A percentile compares a stretch with the other conserved stretches of the same genome.
Evolutionary conservation across 2,888 invertebrate genomes (phyloP).

Genomic region (Platycnemis pennipes): DNA sequence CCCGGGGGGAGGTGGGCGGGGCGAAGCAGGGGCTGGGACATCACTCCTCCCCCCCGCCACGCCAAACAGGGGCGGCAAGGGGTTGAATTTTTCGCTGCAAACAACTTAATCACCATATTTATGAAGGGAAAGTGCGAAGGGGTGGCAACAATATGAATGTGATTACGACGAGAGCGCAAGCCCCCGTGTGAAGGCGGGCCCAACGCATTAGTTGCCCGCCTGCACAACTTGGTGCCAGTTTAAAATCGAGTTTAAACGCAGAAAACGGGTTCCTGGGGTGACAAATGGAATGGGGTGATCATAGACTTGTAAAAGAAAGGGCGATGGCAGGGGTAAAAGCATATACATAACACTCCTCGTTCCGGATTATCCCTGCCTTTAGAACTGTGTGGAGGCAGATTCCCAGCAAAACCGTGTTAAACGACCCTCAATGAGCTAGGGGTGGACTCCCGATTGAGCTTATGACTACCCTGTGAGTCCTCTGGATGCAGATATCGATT

Average conservation of each 20-base stretch:
- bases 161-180: neutral
- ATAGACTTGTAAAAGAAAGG: neutral
- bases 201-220: neutral
- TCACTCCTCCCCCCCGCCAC: neutral
- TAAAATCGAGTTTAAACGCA: neutral
- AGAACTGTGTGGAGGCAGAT: no score
- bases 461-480: no score
- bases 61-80: neutral
- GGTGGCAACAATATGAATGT: neutral
- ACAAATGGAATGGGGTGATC: neutral
- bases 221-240: neutral
- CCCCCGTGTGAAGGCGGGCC: neutral
- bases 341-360: neutral
- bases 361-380: neutral
- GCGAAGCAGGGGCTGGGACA: neutral
- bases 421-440: no score
- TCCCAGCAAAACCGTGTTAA: no score
- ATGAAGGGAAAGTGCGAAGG: conserved; percentile 17
- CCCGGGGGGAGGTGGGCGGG: neutral
- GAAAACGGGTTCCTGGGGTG: neutral
- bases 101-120: conserved; percentile 50
- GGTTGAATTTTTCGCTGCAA: neutral
- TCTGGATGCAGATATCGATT: no score
- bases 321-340: neutral
- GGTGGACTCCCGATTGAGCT: no score